Percentiles rank a stretch among this genome's conserved stretches.
Evolutionary conservation across 2,888 invertebrate species (phyloP).

Genomic region (Geophilus truncorum): DNA sequence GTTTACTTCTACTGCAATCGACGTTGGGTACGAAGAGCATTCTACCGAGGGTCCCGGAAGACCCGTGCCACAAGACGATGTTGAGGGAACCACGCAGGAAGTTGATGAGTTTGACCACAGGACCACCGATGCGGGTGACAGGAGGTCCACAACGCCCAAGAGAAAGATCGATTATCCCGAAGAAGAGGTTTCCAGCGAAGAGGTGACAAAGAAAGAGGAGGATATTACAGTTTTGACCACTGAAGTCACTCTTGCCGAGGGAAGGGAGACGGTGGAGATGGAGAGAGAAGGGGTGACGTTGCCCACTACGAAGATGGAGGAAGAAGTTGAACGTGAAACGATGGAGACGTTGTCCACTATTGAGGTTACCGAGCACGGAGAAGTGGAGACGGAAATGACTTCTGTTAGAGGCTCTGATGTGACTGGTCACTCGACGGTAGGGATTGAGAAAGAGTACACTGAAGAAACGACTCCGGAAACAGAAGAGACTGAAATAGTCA

Average conservation of each 20-base stretch:
- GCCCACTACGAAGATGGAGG: too few species aligned
- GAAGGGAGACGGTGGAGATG: not conserved
- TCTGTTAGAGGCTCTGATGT: too few species aligned
- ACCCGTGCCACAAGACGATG: not conserved
- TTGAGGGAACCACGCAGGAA: not conserved
- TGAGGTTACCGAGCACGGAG: not conserved
- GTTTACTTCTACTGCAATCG: not conserved
- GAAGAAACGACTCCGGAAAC: not conserved
- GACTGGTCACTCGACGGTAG: not conserved
- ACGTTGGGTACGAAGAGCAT: not conserved
- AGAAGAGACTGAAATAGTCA: slow-evolving; percentile 29
- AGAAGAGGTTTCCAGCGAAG: not conserved
- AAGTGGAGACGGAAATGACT: not conserved
- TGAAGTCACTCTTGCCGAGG: not conserved
- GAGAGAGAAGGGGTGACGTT: not conserved
- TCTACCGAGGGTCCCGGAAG: not conserved
- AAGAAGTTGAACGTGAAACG: not conserved
- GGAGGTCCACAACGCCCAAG: not conserved
- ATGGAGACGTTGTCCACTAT: not conserved
- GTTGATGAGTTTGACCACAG: not conserved
- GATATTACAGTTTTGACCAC: not conserved
- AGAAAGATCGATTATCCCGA: not conserved
- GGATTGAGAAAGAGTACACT: not conserved
- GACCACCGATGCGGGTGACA: not conserved
- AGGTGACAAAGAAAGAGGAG: not conserved